phyloP scores from a whole-genome alignment of 2,888 invertebrate genomes.

The Synanthedon formicaeformis region DNA sequence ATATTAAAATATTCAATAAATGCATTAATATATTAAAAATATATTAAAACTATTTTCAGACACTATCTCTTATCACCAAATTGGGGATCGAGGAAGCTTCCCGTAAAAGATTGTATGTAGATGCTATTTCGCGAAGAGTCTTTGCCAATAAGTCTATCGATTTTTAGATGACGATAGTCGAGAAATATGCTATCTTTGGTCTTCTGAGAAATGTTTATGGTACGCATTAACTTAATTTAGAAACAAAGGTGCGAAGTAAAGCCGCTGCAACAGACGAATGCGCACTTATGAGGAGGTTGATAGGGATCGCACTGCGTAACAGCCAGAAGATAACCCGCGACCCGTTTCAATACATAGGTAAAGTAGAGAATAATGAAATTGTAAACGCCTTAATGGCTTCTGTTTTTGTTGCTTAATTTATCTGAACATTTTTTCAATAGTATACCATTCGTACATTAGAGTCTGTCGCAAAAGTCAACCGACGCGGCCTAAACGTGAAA shows the following conservation, averaged over 20 bases:
- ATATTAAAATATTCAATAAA: too few relatives aligned
- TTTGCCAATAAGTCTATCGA: slow-evolving; percentile 17
- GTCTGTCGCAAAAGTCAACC: too few relatives aligned
- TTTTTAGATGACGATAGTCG: slow-evolving; percentile 32
- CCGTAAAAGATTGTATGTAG: too few relatives aligned
- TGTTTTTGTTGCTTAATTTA: not conserved
- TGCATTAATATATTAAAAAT: too few relatives aligned
- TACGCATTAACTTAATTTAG: not conserved
- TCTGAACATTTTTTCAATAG: too few relatives aligned
- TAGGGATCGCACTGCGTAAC: slow-evolving; percentile 31
- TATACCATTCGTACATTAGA: too few relatives aligned
- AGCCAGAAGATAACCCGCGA: slow-evolving; percentile 31
- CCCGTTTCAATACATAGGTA: slow-evolving; percentile 14
- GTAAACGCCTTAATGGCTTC: slow-evolving; percentile 9
- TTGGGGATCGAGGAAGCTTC: too few relatives aligned
- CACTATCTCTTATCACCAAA: too few relatives aligned
- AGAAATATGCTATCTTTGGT: slow-evolving; percentile 5
- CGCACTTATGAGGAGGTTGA: slow-evolving; percentile 32
- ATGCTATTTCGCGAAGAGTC: too few relatives aligned
- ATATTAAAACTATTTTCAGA: too few relatives aligned
- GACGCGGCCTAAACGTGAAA: too few relatives aligned
- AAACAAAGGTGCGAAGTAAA: not conserved
- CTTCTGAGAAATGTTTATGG: not conserved
- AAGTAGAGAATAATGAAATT: slow-evolving; percentile 31
- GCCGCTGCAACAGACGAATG: slow-evolving; percentile 2